A percentile compares a stretch with the other conserved stretches of the same genome.
Evolutionary conservation across 2,888 invertebrate genomes (phyloP).

Genomic region (Liposcelis brunnea): DNA sequence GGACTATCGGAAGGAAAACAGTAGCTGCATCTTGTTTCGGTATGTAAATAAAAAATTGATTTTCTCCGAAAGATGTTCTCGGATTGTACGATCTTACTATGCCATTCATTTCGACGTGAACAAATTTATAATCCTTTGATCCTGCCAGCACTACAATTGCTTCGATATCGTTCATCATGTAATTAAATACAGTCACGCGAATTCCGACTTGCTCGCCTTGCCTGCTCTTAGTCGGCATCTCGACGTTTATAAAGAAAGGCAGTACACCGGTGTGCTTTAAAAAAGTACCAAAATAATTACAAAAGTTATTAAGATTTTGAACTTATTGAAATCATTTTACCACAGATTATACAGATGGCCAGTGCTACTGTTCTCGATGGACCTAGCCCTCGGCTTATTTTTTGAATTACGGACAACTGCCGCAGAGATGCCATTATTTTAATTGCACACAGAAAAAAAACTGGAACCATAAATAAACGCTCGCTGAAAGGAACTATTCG

Average conservation of each 20-base stretch:
- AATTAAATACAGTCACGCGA: constrained; percentile 85
- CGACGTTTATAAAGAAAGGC: constrained; percentile 89
- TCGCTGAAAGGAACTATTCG: no score
- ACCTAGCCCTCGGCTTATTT: no score
- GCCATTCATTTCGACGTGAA: constrained; percentile 52
- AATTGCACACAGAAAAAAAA: no score
- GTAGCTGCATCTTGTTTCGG: constrained; percentile 58
- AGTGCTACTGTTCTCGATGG: no score
- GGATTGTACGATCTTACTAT: constrained; percentile 69
- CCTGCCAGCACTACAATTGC: constrained; percentile 72
- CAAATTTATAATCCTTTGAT: constrained; percentile 75
- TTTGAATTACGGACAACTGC: no score
- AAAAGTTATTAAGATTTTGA: no score
- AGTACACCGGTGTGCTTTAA: constrained; percentile 79
- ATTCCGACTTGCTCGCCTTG: constrained; percentile 91
- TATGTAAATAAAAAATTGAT: constrained; percentile 86
- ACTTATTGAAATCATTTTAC: no score
- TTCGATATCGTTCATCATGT: constrained; percentile 68
- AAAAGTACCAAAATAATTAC: no score
- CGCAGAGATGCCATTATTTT: no score
- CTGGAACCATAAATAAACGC: no score
- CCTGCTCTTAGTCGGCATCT: constrained; percentile 66
- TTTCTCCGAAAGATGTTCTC: constrained; percentile 77
- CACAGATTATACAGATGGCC: no score
- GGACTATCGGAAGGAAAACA: constrained; percentile 81